Conservation (phyloP, 2,113 vertebrate species). For the Buteo buteo region DNA sequence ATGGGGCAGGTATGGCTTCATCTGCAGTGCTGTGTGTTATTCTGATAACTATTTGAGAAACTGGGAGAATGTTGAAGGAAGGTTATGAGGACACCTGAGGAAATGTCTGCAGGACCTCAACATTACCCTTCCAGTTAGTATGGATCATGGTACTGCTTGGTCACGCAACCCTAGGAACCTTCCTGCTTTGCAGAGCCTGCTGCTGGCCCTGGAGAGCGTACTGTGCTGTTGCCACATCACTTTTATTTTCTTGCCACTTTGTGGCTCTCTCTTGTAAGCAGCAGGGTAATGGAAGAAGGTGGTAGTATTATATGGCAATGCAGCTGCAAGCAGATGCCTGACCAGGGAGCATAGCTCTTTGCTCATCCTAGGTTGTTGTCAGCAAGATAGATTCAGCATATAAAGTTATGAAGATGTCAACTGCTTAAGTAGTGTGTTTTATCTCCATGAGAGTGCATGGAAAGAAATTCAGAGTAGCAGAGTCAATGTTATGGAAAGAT, state of each 20-base stretch:
- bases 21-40: neutral
- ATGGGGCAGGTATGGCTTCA: neutral
- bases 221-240: neutral
- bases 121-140: too few relatives aligned
- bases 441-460: neutral
- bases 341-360: neutral
- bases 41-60: neutral
- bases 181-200: neutral
- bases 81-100: neutral
- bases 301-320: neutral
- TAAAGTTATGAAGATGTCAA: neutral
- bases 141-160: neutral
- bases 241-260: neutral
- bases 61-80: neutral
- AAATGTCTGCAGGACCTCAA: neutral
- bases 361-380: neutral
- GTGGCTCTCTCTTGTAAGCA: neutral
- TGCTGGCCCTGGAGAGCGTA: neutral
- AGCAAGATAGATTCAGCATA: neutral
- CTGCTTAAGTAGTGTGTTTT: neutral
- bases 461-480: neutral
- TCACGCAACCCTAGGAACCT: neutral
- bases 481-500: neutral
- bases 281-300: neutral
- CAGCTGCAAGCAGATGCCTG: neutral